phyloP scores from a whole-genome alignment of 2,113 vertebrate species.

The Pogona vitticeps region DNA sequence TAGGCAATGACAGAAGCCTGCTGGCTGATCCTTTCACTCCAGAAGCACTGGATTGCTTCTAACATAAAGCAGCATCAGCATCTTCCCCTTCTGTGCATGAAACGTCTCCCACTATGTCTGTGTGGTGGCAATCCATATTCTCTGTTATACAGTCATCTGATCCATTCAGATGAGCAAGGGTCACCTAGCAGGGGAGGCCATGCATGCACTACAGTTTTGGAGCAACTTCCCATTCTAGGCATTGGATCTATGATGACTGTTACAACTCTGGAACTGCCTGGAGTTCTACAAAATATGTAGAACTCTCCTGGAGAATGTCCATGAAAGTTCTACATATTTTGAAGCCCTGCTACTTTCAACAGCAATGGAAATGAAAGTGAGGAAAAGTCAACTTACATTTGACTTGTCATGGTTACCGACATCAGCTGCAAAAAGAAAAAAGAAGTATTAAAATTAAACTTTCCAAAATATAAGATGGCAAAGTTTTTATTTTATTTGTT shows the following conservation, averaged over 20 bases:
- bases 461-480: not conserved
- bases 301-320: not conserved
- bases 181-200: not conserved
- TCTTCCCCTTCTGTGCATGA: too few species aligned
- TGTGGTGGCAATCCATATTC: not conserved
- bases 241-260: not conserved
- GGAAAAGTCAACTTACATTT: slow-evolving; percentile 65
- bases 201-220: not conserved
- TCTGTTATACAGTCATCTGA: not conserved
- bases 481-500: too few species aligned
- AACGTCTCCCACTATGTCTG: too few species aligned
- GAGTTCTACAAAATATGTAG: too few species aligned
- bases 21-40: too few species aligned
- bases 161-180: too few species aligned
- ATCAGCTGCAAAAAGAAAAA: slow-evolving; percentile 65
- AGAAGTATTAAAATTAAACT: slow-evolving; percentile 27
- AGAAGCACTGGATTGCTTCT: too few species aligned
- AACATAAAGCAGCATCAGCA: too few species aligned
- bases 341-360: not conserved
- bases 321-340: not conserved
- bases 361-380: not conserved
- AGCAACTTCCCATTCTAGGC: not conserved
- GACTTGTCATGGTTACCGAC: slow-evolving; percentile 73
- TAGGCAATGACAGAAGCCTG: too few species aligned
- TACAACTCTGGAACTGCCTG: not conserved